These are phyloP conservation scores for Malurus cyaneus DNA, from an alignment of 2,113 vertebrate genomes.

Conservation along the genomic window DNA sequence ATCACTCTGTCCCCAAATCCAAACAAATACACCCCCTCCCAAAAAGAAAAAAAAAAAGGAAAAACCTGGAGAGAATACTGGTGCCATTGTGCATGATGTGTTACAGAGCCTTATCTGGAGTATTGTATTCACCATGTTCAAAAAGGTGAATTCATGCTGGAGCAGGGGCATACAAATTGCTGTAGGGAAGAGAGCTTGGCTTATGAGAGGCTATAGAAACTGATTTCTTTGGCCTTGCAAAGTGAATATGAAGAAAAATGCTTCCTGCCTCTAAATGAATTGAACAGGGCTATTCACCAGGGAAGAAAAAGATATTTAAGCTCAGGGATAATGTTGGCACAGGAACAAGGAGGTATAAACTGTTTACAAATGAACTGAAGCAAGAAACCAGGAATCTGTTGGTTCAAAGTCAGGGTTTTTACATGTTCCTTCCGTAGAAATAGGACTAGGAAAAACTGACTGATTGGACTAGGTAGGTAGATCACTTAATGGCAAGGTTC, in stretches of 20 bases:
- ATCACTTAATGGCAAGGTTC: neutral
- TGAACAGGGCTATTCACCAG: neutral
- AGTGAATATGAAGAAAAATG: neutral
- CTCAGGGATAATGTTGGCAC: neutral
- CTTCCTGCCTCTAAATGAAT: neutral
- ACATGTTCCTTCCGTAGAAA: neutral
- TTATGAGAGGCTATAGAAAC: neutral
- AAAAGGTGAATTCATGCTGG: neutral
- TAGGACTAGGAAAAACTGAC: neutral
- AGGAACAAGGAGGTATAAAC: neutral
- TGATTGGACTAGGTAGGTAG: neutral
- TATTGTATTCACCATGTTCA: neutral
- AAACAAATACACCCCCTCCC: neutral
- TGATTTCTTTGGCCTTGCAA: neutral
- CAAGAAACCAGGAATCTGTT: neutral
- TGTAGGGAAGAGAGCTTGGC: neutral
- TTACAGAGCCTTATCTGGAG: neutral
- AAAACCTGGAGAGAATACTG: neutral
- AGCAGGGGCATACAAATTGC: neutral
- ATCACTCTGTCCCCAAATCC: neutral
- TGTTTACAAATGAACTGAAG: neutral
- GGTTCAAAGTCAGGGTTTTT: neutral
- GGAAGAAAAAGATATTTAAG: neutral
- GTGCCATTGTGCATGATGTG: neutral
- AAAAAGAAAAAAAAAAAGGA: neutral